phyloP scores from a whole-genome alignment of 2,888 invertebrate genomes.

The Dolichomitus sp. region DNA sequence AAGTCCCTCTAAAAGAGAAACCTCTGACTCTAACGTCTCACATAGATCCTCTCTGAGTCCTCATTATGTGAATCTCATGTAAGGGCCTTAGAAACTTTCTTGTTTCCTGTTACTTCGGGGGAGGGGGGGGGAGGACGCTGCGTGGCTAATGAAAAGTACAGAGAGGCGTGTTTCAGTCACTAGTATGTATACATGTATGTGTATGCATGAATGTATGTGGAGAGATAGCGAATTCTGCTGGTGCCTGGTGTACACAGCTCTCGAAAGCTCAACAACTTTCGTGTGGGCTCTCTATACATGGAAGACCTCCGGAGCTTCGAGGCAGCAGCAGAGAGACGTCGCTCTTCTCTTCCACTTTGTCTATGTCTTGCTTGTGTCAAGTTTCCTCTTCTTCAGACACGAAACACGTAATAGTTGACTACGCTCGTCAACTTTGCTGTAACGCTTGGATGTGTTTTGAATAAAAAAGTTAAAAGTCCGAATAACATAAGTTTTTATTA shows the following conservation, averaged over 20 bases:
- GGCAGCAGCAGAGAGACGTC: constrained; percentile 6
- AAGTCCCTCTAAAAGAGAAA: no score
- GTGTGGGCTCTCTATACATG: constrained; percentile 12
- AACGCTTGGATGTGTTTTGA: not conserved
- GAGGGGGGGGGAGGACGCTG: no score
- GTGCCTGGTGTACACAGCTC: constrained; percentile 42
- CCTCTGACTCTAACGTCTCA: no score
- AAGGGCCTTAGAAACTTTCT: no score
- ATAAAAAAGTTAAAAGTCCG: not conserved
- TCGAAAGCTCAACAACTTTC: constrained; percentile 57
- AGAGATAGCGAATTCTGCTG: constrained; percentile 28
- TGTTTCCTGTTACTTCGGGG: no score
- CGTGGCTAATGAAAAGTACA: no score
- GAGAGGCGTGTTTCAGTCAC: no score
- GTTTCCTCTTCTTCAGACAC: constrained; percentile 51
- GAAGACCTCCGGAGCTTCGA: constrained; percentile 5
- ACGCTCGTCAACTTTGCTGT: constrained; percentile 15
- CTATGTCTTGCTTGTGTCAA: constrained; percentile 54
- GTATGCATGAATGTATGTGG: not conserved
- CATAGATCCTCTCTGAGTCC: no score
- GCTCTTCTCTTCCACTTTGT: constrained; percentile 56
- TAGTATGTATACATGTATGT: not conserved
- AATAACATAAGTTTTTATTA: no score
- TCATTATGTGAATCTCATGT: no score
- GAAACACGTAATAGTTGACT: constrained; percentile 29